These are phyloP conservation scores for Ferdinandea cuprea DNA, from an alignment of 2,888 invertebrate species.

Conservation along the genomic window DNA sequence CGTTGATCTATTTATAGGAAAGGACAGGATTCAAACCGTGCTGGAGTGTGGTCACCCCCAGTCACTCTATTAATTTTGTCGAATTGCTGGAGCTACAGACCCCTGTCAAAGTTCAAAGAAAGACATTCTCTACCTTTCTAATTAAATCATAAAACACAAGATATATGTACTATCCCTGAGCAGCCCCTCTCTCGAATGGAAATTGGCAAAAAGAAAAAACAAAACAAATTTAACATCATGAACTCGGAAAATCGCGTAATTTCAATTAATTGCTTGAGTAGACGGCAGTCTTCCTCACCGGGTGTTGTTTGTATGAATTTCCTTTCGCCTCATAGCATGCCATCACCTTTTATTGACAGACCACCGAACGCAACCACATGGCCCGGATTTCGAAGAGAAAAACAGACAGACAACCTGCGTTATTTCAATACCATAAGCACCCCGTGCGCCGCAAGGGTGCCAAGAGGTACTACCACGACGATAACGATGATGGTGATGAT, in stretches of 20 bases:
- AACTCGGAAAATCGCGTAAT: slow-evolving; percentile 27
- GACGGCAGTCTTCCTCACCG: not conserved
- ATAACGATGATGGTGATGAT: slow-evolving; percentile 25
- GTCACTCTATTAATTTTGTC: no score
- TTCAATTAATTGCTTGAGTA: slow-evolving; percentile 37
- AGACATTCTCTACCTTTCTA: no score
- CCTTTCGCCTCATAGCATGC: slow-evolving; percentile 16
- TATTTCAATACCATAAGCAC: not conserved
- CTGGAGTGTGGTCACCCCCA: no score
- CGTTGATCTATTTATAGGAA: slow-evolving; percentile 22
- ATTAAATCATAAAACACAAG: no score
- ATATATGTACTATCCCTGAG: no score
- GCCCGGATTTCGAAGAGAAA: slow-evolving; percentile 12
- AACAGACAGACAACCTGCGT: slow-evolving; percentile 13
- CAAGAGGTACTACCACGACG: not conserved
- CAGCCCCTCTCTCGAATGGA: no score
- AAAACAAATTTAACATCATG: slow-evolving; percentile 26
- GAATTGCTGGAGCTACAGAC: no score
- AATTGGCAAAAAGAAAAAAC: no score
- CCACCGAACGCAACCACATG: slow-evolving; percentile 51
- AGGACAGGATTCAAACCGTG: not conserved
- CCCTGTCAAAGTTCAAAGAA: no score
- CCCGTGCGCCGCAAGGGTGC: not conserved
- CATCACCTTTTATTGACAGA: slow-evolving; percentile 56
- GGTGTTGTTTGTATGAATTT: slow-evolving; percentile 7